Evolutionary conservation across 2,797 vertebrate genomes (phyloP), one percentile per base, ranked within the genome.

Genomic region (Sebastiscus tertius): DNA sequence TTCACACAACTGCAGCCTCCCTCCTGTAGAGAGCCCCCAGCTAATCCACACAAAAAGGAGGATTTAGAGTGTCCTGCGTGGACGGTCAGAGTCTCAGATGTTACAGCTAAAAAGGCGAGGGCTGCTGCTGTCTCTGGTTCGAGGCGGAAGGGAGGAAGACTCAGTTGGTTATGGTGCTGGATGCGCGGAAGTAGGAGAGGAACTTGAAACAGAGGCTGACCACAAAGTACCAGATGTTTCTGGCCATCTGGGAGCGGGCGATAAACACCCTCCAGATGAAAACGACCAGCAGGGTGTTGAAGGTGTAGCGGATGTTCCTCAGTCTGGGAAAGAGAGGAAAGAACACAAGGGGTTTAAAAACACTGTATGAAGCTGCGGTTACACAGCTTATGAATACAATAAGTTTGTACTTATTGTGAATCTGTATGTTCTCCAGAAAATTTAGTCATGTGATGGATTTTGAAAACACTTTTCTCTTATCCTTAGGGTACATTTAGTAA

Each of bases 131-230:
- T 79, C 58, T 82, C 79, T 29, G 65, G 70, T 42, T 66, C 2
- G 61, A 77, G 61, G 86, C 16, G 39, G 27, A 49, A 49, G 46
- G 3, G 80, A 80, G 79, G 86, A 90, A 85, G 87, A 88, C 88
- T 94, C 90, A 91, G 84, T 90, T 93, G 90, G 87, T 91, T 72
- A 92, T 85, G 72, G 89, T 86, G 94, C 97, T 98, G 93, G 98
- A 98, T 14, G 96, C 97, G 89, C 96, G 96, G 93, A 99, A 98
- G 94, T 99, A 98, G 87, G 97, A 98, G 83, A 99, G 96, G 91
- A 98, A 97, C 95, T 98, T 99, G 91, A 97, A 99, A 92, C 98
- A 99, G 86, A 99, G 97, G 95, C 94, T 98, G 90, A 99, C 97
- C 62, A 99, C 97, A 83, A 99, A 98, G 95, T 98, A 97, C 98